Evolutionary conservation across 1,140 invertebrate species (phyloP).

Genomic region (Dinoponera quadriceps): DNA sequence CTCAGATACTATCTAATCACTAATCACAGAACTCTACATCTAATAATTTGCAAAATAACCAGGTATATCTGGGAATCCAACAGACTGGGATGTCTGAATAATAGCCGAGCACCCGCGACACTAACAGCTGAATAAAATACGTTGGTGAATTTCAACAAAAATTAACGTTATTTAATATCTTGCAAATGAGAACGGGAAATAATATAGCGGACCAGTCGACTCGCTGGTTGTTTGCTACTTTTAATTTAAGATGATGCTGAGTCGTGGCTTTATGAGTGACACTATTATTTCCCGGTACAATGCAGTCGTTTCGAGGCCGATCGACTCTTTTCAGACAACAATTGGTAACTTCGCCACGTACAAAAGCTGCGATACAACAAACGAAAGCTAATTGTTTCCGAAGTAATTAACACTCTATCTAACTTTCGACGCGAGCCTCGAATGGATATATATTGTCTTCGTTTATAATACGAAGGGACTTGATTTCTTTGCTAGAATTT

Average conservation of each 20-base stretch:
- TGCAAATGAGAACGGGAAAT: too few species aligned
- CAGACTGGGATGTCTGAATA: too few species aligned
- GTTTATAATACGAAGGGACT: not conserved
- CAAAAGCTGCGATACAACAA: not conserved
- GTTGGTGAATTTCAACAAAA: too few species aligned
- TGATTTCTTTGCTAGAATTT: too few species aligned
- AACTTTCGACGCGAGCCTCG: not conserved
- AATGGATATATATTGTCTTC: not conserved
- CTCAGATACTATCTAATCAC: too few species aligned
- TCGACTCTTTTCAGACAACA: constrained; percentile 34
- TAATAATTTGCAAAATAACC: too few species aligned
- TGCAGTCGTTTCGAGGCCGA: constrained; percentile 45
- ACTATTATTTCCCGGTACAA: constrained; percentile 48
- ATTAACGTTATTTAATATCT: too few species aligned
- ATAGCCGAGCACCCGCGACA: too few species aligned
- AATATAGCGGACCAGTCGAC: not conserved
- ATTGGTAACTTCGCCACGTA: constrained; percentile 45
- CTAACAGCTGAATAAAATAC: too few species aligned
- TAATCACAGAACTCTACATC: too few species aligned
- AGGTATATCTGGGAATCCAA: too few species aligned
- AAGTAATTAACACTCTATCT: not conserved
- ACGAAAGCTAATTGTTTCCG: not conserved
- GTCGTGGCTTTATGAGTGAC: not conserved
- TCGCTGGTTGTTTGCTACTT: not conserved
- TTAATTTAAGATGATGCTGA: not conserved